Percentiles rank a stretch among this genome's conserved stretches.
Evolutionary conservation across 2,113 vertebrate species (phyloP).

Genomic region (Balaenoptera acutorostrata): DNA sequence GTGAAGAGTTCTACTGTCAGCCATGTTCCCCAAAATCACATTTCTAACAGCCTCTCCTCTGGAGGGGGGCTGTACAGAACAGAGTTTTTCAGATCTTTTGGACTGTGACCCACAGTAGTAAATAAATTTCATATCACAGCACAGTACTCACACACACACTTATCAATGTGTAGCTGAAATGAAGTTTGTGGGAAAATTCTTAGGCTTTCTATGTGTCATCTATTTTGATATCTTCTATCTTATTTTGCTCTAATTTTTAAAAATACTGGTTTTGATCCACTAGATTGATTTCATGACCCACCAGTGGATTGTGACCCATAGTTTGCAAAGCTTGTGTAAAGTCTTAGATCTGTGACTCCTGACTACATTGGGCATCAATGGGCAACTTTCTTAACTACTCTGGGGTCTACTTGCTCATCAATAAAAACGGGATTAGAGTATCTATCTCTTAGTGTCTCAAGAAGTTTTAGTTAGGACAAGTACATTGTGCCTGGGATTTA

Average conservation of each 20-base stretch:
- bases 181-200: background rate
- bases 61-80: background rate
- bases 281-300: background rate
- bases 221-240: background rate
- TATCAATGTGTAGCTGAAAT: background rate
- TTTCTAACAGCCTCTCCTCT: background rate
- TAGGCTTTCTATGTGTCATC: background rate
- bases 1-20: background rate
- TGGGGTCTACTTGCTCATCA: background rate
- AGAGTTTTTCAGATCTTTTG: background rate
- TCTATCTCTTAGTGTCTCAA: background rate
- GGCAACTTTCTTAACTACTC: background rate
- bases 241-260: background rate
- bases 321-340: background rate
- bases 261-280: background rate
- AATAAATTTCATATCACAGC: background rate
- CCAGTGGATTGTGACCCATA: background rate
- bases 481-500: background rate
- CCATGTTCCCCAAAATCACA: background rate
- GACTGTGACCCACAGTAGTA: background rate
- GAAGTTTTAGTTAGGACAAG: background rate
- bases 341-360: background rate
- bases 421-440: background rate
- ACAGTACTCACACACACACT: background rate
- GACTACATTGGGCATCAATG: background rate